Evolutionary conservation across 2,797 vertebrate genomes (phyloP).

Genomic region (Sebastes hubbsi): DNA sequence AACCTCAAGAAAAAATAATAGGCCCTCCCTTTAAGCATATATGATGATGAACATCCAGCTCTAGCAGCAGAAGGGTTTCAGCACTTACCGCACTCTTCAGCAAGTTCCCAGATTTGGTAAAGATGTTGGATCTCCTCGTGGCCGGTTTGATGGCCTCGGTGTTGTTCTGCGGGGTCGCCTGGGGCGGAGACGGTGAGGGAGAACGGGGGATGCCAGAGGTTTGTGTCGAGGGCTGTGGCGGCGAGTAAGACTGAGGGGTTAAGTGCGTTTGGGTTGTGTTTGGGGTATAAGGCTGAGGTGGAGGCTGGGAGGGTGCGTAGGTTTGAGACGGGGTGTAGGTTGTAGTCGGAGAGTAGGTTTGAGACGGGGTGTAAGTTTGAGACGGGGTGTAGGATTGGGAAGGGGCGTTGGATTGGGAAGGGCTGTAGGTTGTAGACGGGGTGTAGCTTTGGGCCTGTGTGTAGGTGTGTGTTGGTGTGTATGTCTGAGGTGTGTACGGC

Average conservation of each 20-base stretch:
- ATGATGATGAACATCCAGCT: background rate
- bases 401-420: background rate
- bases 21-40: background rate
- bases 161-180: constrained; percentile 16
- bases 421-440: background rate
- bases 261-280: constrained; percentile 28
- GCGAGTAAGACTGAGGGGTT: constrained; percentile 29
- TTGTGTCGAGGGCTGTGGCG: background rate
- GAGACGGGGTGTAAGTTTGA: background rate
- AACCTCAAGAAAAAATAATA: no score
- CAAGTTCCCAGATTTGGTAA: constrained; percentile 77
- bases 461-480: constrained; percentile 17
- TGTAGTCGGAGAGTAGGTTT: background rate
- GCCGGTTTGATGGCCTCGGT: constrained; percentile 26
- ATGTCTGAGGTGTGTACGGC: constrained; percentile 22
- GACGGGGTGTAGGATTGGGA: background rate
- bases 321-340: background rate
- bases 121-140: constrained; percentile 71
- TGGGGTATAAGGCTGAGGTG: background rate
- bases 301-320: background rate
- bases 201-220: constrained; percentile 13
- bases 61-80: no score
- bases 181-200: constrained; percentile 2
- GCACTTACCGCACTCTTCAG: constrained; percentile 77
- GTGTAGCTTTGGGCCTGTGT: background rate